phyloP scores from a whole-genome alignment of 2,113 vertebrate species.

The Engystomops pustulosus region DNA sequence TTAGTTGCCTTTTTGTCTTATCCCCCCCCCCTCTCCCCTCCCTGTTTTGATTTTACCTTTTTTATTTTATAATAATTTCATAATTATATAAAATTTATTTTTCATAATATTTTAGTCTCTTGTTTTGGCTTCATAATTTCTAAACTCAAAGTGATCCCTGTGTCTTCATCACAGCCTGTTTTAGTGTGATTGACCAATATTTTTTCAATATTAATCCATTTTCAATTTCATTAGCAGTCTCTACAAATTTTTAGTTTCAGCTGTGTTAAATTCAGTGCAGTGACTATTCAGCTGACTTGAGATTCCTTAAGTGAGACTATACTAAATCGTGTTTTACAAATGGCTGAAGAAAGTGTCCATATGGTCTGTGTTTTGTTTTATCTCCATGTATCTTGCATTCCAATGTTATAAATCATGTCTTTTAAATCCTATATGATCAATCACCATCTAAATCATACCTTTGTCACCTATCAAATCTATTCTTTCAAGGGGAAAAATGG shows the following conservation, averaged over 20 bases:
- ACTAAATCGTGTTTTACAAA: background rate
- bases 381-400: slow-evolving; percentile 21
- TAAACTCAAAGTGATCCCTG: background rate
- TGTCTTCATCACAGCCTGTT: background rate
- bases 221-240: background rate
- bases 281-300: background rate
- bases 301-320: background rate
- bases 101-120: too few species aligned
- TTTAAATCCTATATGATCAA: slow-evolving; percentile 15
- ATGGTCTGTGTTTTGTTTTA: background rate
- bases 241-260: background rate
- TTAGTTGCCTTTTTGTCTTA: background rate
- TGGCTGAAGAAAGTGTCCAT: background rate
- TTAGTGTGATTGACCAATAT: background rate
- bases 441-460: slow-evolving; percentile 43
- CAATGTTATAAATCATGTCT: slow-evolving; percentile 26
- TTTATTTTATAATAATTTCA: too few species aligned
- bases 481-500: slow-evolving; percentile 52
- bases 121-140: background rate
- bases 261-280: background rate
- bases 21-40: too few species aligned
- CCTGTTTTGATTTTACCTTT: too few species aligned
- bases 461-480: slow-evolving; percentile 36
- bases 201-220: background rate
- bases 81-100: too few species aligned